Evolutionary conservation across 2,888 invertebrate genomes (phyloP).

Genomic region (Aphodius sticticus): DNA sequence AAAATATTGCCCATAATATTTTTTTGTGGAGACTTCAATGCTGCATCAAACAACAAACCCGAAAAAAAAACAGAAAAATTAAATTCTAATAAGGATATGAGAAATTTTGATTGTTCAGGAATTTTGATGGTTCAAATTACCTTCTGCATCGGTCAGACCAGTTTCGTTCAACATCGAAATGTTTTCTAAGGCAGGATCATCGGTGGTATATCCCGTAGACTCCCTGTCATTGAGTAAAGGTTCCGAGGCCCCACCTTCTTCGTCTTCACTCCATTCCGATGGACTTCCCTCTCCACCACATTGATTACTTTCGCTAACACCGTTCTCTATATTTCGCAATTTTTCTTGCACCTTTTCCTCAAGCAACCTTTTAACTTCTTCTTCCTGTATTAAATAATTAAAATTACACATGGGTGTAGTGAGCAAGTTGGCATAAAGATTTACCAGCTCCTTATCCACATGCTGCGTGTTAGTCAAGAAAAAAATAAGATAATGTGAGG

Average conservation of each 20-base stretch:
- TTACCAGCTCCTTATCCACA: slow-evolving; percentile 58
- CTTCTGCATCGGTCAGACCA: slow-evolving; percentile 87
- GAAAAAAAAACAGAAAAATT: too few relatives aligned
- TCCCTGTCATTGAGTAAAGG: slow-evolving; percentile 64
- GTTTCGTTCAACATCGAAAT: slow-evolving; percentile 86
- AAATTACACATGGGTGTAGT: slow-evolving; percentile 26
- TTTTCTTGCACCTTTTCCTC: slow-evolving; percentile 60
- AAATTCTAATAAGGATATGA: too few relatives aligned
- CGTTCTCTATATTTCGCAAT: slow-evolving; percentile 49
- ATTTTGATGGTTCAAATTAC: slow-evolving; percentile 48
- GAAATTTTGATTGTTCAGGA: background rate
- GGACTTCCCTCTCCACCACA: slow-evolving; percentile 70
- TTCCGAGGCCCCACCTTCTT: slow-evolving; percentile 71
- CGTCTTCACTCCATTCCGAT: slow-evolving; percentile 83
- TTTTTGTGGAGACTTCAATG: too few relatives aligned
- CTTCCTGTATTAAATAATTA: slow-evolving; percentile 54
- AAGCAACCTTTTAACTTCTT: slow-evolving; percentile 62
- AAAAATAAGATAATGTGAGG: too few relatives aligned
- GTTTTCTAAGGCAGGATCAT: slow-evolving; percentile 86
- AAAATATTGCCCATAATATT: too few relatives aligned
- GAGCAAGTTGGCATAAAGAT: slow-evolving; percentile 25
- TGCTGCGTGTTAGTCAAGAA: slow-evolving; percentile 48
- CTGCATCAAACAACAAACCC: too few relatives aligned
- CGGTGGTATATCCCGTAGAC: slow-evolving; percentile 86
- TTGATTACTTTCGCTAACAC: slow-evolving; percentile 57